These are phyloP conservation scores for Tupiocoris notatus DNA, from an alignment of 2,888 invertebrate species.

Conservation along the genomic window DNA sequence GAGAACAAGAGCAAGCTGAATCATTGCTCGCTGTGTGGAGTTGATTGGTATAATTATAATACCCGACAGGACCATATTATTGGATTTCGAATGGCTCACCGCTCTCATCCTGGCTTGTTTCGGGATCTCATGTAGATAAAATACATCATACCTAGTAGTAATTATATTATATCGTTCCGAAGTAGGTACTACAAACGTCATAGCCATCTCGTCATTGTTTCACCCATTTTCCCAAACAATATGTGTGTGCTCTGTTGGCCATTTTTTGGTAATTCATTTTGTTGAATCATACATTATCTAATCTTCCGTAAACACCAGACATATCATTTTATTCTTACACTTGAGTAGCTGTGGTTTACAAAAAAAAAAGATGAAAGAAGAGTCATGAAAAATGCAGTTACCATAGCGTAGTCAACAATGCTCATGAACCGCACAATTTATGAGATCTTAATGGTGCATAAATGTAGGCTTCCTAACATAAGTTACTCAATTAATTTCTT, in stretches of 20 bases:
- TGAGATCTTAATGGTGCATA: conserved; percentile 20
- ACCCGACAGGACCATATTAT: neutral
- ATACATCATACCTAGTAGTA: neutral
- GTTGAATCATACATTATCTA: neutral
- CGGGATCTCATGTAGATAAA: neutral
- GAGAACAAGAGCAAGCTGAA: too few species aligned
- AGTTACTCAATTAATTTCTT: conserved; percentile 1
- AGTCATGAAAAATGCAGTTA: conserved; percentile 8
- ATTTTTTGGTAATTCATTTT: neutral
- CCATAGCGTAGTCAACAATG: conserved; percentile 26
- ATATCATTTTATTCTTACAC: conserved; percentile 13
- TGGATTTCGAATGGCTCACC: neutral
- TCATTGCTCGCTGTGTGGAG: too few species aligned
- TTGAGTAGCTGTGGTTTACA: neutral
- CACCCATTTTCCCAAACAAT: neutral
- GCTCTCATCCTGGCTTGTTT: neutral
- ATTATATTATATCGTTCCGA: neutral
- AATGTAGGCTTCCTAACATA: conserved; percentile 36
- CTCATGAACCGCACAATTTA: conserved; percentile 35
- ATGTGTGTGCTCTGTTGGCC: neutral
- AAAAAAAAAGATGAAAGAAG: neutral
- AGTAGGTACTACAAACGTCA: neutral
- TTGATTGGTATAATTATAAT: too few species aligned
- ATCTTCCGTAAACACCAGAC: neutral
- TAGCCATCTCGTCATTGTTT: neutral